These are phyloP conservation scores for Peucedramus taeniatus DNA, from an alignment of 2,113 vertebrate species.

Conservation along the genomic window DNA sequence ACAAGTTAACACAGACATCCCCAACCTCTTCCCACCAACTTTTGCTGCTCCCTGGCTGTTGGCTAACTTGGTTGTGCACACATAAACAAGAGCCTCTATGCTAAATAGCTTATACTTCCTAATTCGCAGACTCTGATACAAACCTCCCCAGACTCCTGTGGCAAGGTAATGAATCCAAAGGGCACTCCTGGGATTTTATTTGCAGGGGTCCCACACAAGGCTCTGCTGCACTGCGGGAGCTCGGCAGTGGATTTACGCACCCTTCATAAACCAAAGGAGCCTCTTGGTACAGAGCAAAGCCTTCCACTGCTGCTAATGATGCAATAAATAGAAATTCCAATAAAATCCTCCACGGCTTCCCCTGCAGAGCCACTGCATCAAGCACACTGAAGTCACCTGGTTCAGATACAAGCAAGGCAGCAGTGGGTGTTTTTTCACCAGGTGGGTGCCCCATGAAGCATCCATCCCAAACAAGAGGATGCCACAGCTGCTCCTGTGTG, in stretches of 20 bases:
- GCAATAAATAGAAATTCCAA: slow-evolving; percentile 7
- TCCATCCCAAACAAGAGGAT: background rate
- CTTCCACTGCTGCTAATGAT: background rate
- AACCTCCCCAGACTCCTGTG: background rate
- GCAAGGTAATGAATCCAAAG: background rate
- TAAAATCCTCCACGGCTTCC: background rate
- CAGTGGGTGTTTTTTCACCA: background rate
- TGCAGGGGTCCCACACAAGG: background rate
- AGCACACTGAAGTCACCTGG: rapidly evolving
- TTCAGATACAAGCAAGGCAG: background rate
- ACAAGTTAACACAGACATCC: rapidly evolving
- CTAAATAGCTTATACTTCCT: background rate
- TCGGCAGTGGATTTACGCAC: background rate
- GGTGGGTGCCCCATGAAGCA: background rate
- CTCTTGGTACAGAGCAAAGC: background rate
- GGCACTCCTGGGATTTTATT: background rate
- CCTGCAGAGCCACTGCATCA: background rate
- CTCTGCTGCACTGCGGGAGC: background rate
- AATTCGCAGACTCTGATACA: background rate
- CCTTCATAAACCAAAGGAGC: background rate
- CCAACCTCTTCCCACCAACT: background rate
- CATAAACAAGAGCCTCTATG: background rate
- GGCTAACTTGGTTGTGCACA: background rate
- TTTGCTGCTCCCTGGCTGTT: background rate
- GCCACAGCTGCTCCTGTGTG: background rate